phyloP scores from a whole-genome alignment of 2,888 invertebrate genomes.

The Leucophenga maculata region DNA sequence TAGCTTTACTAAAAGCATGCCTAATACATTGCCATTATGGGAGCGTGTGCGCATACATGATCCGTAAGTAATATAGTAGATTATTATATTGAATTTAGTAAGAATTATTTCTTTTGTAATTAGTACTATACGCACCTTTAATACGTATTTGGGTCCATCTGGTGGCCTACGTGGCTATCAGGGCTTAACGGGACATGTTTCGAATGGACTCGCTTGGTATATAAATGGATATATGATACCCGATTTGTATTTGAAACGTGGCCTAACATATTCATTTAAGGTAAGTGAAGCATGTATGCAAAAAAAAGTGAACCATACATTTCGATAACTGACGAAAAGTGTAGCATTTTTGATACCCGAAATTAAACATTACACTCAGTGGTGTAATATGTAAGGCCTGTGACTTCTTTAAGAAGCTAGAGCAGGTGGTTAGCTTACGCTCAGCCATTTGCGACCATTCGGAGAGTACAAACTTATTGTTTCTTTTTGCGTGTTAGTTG shows the following conservation, averaged over 20 bases:
- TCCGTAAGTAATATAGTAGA: constrained; percentile 67
- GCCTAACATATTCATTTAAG: constrained; percentile 86
- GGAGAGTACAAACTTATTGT: too few species aligned
- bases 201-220: constrained; percentile 89
- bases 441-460: too few species aligned
- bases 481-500: too few species aligned
- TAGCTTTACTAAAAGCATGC: constrained; percentile 77
- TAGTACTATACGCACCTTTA: constrained; percentile 82
- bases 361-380: too few species aligned
- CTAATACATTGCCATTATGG: constrained; percentile 74
- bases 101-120: constrained; percentile 60
- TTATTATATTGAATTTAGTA: too few species aligned
- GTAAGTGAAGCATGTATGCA: constrained; percentile 66
- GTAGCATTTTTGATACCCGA: too few species aligned
- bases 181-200: constrained; percentile 80
- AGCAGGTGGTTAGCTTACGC: too few species aligned
- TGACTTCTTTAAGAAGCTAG: too few species aligned
- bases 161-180: constrained; percentile 86
- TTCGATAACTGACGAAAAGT: not conserved
- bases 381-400: too few species aligned
- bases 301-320: too few species aligned
- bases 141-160: constrained; percentile 86
- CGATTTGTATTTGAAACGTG: constrained; percentile 88
- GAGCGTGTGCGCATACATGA: constrained; percentile 79
- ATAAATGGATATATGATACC: constrained; percentile 92